A percentile compares a stretch with the other conserved stretches of the same genome.
phyloP scores from a whole-genome alignment of 2,113 vertebrate species.

The Rhineura floridana region DNA sequence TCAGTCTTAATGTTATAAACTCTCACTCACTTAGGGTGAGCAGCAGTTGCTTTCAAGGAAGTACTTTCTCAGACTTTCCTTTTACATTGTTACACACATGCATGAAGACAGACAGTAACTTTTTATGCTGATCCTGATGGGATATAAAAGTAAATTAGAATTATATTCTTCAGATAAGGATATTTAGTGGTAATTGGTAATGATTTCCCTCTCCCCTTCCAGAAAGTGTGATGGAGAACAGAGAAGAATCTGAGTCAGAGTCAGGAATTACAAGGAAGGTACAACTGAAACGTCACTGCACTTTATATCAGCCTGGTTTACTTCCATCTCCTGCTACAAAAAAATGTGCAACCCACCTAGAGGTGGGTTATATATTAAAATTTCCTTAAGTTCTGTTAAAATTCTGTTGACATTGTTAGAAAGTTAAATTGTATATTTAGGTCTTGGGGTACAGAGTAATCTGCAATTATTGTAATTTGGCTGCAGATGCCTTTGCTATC shows the following conservation, averaged over 20 bases:
- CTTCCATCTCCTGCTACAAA: slow-evolving; percentile 70
- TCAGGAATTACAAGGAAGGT: slow-evolving; percentile 78
- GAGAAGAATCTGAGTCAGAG: slow-evolving; percentile 73
- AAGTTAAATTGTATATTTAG: background rate
- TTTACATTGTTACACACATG: background rate
- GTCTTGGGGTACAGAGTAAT: background rate
- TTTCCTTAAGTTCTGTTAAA: background rate
- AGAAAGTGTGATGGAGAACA: slow-evolving; percentile 75
- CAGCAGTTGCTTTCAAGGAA: background rate
- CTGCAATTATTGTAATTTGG: background rate
- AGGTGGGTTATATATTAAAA: slow-evolving; percentile 71
- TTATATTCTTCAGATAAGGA: background rate
- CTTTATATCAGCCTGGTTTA: slow-evolving; percentile 61
- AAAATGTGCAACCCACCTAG: slow-evolving; percentile 74
- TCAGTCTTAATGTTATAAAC: background rate
- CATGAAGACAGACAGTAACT: background rate
- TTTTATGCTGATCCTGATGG: background rate
- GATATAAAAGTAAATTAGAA: background rate
- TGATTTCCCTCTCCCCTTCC: slow-evolving; percentile 16
- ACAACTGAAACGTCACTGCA: slow-evolving; percentile 75
- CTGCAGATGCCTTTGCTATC: background rate
- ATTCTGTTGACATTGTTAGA: background rate
- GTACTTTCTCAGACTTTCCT: background rate
- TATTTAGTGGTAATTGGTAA: background rate
- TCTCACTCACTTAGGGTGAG: background rate